Evolutionary conservation across 2,888 invertebrate genomes (phyloP).

Genomic region (Drosophila siamana): DNA sequence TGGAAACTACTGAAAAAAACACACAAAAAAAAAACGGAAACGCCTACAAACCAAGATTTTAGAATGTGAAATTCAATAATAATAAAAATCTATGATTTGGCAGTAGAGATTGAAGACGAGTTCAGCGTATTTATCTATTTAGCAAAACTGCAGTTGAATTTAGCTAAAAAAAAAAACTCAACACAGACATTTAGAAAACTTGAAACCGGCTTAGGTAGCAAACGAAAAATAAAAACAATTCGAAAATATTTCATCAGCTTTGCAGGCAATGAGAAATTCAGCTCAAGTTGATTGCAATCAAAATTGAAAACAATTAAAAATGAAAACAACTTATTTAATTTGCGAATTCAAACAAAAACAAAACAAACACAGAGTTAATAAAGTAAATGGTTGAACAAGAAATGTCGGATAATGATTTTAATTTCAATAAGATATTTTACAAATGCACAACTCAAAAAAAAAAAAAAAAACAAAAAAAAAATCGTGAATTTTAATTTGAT

Average conservation of each 20-base stretch:
- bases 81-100: no score
- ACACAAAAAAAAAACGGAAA: no score
- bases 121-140: not conserved
- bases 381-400: not conserved
- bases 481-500: not conserved
- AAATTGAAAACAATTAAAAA: not conserved
- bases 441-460: no score
- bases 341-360: not conserved
- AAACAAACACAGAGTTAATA: no score
- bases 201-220: not conserved
- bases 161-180: no score
- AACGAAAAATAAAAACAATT: not conserved
- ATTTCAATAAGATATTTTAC: not conserved
- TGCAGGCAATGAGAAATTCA: not conserved
- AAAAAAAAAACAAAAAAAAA: no score
- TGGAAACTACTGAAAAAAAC: no score
- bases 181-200: no score
- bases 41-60: not conserved
- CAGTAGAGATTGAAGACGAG: not conserved
- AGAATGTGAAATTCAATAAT: not conserved
- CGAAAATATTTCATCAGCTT: not conserved
- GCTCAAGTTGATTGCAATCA: not conserved
- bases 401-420: not conserved
- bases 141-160: no score
- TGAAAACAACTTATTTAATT: constrained; percentile 1